phyloP scores from a whole-genome alignment of 2,888 invertebrate species.

The Coremacera marginata region DNA sequence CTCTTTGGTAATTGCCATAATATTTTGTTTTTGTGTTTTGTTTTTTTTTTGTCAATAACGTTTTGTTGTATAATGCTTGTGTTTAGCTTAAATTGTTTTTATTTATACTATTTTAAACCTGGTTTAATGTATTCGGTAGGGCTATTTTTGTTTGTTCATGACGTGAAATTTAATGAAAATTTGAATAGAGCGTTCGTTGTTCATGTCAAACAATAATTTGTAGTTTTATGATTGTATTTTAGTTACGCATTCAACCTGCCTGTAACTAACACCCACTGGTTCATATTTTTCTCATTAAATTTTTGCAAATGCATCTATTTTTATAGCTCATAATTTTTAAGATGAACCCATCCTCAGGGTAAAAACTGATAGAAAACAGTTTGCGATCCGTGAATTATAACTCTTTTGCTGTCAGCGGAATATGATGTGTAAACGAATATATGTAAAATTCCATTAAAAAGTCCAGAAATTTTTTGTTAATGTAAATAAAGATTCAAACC shows the following conservation, averaged over 20 bases:
- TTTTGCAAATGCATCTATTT: too few relatives aligned
- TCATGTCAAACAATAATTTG: neutral
- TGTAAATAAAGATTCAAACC: too few relatives aligned
- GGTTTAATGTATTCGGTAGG: too few relatives aligned
- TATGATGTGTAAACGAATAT: too few relatives aligned
- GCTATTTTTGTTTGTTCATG: neutral
- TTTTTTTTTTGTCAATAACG: neutral
- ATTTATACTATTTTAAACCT: neutral
- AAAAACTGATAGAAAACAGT: too few relatives aligned
- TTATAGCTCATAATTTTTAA: too few relatives aligned
- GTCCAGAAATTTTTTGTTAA: too few relatives aligned
- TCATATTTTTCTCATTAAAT: too few relatives aligned
- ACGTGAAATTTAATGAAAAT: neutral
- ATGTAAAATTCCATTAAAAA: too few relatives aligned
- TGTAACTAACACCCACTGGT: neutral
- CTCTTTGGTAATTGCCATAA: slow-evolving; percentile 24
- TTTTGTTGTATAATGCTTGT: slow-evolving; percentile 3
- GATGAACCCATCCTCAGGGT: too few relatives aligned
- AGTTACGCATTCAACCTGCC: neutral
- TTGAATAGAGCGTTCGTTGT: neutral
- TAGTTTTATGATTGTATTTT: neutral
- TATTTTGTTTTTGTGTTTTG: neutral
- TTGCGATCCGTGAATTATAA: too few relatives aligned
- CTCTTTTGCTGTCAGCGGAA: too few relatives aligned
- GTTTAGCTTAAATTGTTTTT: neutral